phyloP scores from a whole-genome alignment of 2,113 vertebrate species.

The Protobothrops flavoviridis region DNA sequence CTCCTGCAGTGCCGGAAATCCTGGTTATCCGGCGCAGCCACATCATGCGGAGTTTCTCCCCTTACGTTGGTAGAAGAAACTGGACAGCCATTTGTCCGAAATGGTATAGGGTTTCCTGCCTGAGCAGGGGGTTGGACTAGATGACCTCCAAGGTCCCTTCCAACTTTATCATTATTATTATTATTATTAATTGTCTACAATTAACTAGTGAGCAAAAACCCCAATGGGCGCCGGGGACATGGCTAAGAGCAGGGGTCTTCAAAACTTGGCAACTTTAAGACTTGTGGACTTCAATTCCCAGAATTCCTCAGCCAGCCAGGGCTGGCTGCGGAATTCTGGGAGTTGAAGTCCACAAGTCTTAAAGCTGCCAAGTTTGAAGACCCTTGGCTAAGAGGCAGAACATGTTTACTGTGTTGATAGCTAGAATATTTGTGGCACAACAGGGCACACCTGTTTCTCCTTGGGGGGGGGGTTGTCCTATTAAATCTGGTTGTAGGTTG shows the following conservation, averaged over 20 bases:
- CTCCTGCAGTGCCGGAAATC: background rate
- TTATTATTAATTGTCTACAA: background rate
- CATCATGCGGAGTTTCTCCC: background rate
- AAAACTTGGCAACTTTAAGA: no score
- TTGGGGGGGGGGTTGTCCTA: background rate
- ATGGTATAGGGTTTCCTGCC: no score
- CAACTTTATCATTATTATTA: no score
- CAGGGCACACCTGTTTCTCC: background rate
- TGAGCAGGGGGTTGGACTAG: no score
- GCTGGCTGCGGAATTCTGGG: no score
- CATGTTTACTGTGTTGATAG: background rate
- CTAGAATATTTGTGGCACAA: background rate
- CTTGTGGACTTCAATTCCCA: no score
- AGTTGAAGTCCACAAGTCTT: no score
- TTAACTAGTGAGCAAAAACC: background rate
- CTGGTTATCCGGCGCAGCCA: background rate
- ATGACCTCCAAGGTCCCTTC: no score
- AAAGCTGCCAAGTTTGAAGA: no score
- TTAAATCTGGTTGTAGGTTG: background rate
- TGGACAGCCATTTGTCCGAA: no score
- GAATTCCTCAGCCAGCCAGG: no score
- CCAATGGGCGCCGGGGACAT: background rate
- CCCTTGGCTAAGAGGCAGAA: background rate
- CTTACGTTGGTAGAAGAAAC: no score
- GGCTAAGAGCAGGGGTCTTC: background rate